These are phyloP conservation scores for Pollenia griseotomentosa DNA, from an alignment of 2,888 invertebrate species.

Conservation along the genomic window DNA sequence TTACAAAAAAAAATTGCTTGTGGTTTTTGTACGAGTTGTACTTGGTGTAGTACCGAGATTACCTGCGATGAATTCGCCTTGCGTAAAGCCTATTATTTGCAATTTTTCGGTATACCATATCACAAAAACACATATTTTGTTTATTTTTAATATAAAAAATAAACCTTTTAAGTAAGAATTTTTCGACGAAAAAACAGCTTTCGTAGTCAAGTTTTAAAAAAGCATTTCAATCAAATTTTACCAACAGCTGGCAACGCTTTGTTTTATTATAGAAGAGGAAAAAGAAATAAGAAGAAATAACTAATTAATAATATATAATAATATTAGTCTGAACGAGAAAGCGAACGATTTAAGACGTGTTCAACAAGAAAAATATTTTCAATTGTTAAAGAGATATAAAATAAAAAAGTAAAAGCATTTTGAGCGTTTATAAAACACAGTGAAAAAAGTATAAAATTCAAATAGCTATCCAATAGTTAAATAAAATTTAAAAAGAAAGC, in stretches of 20 bases:
- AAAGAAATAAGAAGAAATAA: slow-evolving; percentile 55
- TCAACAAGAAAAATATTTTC: slow-evolving; percentile 18
- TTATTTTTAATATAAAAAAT: too few species aligned
- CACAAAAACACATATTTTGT: too few species aligned
- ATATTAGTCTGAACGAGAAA: slow-evolving; percentile 77
- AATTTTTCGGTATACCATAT: too few species aligned
- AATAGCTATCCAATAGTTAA: background rate
- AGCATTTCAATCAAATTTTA: too few species aligned
- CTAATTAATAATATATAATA: slow-evolving; percentile 26
- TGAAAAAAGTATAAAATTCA: slow-evolving; percentile 2
- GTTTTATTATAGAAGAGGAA: background rate
- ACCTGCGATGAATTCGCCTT: too few species aligned
- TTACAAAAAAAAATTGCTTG: too few species aligned
- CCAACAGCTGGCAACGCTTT: slow-evolving; percentile 2
- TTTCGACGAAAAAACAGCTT: too few species aligned
- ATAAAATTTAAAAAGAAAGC: slow-evolving; percentile 3
- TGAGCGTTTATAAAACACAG: background rate
- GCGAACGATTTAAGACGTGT: slow-evolving; percentile 77
- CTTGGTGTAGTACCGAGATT: too few species aligned
- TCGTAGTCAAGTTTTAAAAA: too few species aligned
- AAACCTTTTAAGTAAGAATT: too few species aligned
- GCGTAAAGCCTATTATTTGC: too few species aligned
- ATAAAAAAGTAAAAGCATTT: slow-evolving; percentile 36
- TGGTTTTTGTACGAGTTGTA: too few species aligned
- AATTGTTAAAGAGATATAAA: slow-evolving; percentile 16